Base-by-base conservation (phyloP, 2,113 vertebrate species). In the Rhinolophus ferrumequinum region DNA sequence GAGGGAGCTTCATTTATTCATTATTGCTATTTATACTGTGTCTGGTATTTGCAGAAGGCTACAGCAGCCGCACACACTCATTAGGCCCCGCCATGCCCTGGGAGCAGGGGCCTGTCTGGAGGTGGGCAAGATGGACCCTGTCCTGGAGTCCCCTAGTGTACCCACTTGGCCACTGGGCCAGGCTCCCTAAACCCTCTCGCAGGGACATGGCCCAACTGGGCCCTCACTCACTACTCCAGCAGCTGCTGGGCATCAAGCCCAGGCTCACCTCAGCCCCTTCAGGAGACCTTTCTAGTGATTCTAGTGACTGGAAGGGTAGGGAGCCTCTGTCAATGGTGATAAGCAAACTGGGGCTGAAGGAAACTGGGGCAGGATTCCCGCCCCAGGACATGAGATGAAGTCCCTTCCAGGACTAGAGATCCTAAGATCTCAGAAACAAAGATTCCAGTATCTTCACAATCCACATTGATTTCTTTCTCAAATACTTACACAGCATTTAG, bases 41-140 rank as follows among this genome's bases (percentile, higher is more conserved):
- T 66, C 93, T 96, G 97, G 90, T 97, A 95, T 97, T 98, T 97
- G 96, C 96, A 96, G 94, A 97, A 83, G 89, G 54, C 93, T 86
- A 75, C 70, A 56, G 80, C 79, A 79, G 92, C 86, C 52, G 0
- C 72, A 30, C 69, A 47, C 76, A 24, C 77, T 96, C 87, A 56
- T 94, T 79, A 90, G 92, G 62, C 67, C 62, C 69, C 8, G 1
- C 72, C 33, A 8, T 30, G 83, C 83, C 72, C 70, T 60, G 93
- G 91, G 81, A 97, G 66, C 50, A 15, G 35, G 35, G 80, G 81
- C 16, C 75, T 81, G 64, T 67, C 62, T 50, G 85, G 79, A 69
- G n/a, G 67, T n/a, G 33, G 24, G 35, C 24, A 3, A 80, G 30
- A 26, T 19, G 50, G 52, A 30, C 35, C 26, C 28, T 0, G 0